Evolutionary conservation across 2,113 vertebrate species (phyloP), one percentile per base, ranked within the genome.

Genomic region (Ictalurus punctatus): DNA sequence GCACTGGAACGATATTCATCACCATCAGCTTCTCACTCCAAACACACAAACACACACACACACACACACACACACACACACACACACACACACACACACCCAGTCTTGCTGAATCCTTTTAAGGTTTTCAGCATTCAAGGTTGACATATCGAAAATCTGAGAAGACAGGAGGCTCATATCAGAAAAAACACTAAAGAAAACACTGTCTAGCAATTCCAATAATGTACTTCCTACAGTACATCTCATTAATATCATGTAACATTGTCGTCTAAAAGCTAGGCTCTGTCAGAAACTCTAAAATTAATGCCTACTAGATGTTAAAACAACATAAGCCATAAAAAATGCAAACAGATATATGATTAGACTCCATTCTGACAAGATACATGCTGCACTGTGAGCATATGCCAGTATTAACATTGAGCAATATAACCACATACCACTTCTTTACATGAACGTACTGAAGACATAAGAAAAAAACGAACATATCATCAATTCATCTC

Each of bases 221-320:
- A 86, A 61, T 86, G 34, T 56, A 59, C 71, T 37, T 61, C 34
- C 54, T 76, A 56, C 13, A 63, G 40, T 44, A 44, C 4, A 44
- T 86, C 73, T 78, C 56, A 86, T 79, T 65, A 87, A 65, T 65
- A 76, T n/a, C 40, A 54, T 34, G 10, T 79, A 76, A 87, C 73
- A 78, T 14, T n/a, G 8, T 30, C 34, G 2, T 61, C 56, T 61
- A 23, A 37, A 61, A 37, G 56, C 81, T 61, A 25, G 14, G 30
- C 54, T 14, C 19, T 37, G 30, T 76, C 21, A 40, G 0, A 23
- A 23, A 40, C 19, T 40, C 37, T 48, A 44, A 3, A 23, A 40
- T 74, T 3, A 74, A 44, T 23, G 7, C 10, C 37, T 74, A 74
- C 19, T 23, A 14, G 0, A 5, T 74, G 19, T 40, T 44, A 40